Evolutionary conservation across 2,113 vertebrate species (phyloP), one percentile per base, ranked within the genome.

Genomic region (Ammodytes dubius): DNA sequence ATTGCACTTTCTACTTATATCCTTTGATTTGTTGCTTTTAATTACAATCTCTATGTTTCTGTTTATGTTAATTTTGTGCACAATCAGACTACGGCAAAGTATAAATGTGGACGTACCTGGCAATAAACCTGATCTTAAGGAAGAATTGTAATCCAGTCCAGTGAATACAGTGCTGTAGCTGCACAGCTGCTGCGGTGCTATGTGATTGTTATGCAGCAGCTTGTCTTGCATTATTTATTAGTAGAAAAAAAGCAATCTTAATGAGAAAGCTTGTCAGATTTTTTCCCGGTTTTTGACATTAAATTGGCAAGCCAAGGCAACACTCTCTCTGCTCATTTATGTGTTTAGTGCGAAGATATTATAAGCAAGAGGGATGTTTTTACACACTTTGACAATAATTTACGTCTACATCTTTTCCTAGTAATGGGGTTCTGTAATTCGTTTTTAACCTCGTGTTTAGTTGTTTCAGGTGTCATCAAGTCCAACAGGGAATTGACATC

Each of bases 161-260:
- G 42, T 57, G 77, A 17, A 43, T 43, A 49, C 11, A 17, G 37
- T 49, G 6, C 14, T 37, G 50, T n/a, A 35, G 43, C 58, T 50
- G 65, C 57, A 75, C 58, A 50, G 70, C 37, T 65, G 66, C 50
- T 76, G n/a, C 37, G 53, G 6, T 9, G 17, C 17, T 40, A 2
- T 27, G 69, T 50, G 61, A 13, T 27, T 43, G 43, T 58, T 64
- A 11, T 15, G 12, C 68, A 37, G 12, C 70, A 82, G 65, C 50
- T 35, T 57, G 42, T 70, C 5, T 50, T 82, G 65, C 42, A 71
- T 77, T 59, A 77, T 77, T 82, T n/a, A 65, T 59, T 0, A n/a
- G 14, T 6, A 27, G 4, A 12, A 50, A 39, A 46, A 4, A 27
- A 10, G 40, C 4, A 2, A 4, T 35, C 35, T 70, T 58, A 43